These are phyloP conservation scores for Neolamprologus toae DNA, from an alignment of 2,113 vertebrate genomes.

Conservation along the genomic window DNA sequence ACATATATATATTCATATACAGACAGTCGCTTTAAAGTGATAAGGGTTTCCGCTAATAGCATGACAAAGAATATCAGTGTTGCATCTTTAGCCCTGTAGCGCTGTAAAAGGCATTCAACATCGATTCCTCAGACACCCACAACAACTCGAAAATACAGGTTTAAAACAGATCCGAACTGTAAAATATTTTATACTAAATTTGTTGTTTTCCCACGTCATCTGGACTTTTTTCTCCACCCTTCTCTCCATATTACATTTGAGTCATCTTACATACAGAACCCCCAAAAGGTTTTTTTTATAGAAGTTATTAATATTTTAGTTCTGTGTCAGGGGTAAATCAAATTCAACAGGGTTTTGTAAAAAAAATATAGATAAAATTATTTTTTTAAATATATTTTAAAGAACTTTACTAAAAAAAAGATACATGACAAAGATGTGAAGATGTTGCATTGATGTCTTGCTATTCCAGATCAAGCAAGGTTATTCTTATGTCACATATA, in stretches of 20 bases:
- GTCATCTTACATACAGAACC: neutral
- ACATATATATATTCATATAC: neutral
- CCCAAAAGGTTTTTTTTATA: neutral
- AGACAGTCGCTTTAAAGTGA: neutral
- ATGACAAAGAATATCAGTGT: neutral
- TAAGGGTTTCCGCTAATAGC: constrained; percentile 2
- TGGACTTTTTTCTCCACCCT: neutral
- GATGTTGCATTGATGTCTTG: neutral
- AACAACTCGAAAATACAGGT: neutral
- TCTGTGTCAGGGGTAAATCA: neutral
- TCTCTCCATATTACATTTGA: neutral
- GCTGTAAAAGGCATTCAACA: neutral
- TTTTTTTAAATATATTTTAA: neutral
- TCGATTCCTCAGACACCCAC: neutral
- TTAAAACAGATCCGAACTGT: neutral
- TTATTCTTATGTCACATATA: neutral
- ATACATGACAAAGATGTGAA: neutral
- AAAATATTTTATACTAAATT: neutral
- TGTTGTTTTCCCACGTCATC: neutral
- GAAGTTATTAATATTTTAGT: neutral
- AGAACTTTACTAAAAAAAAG: neutral
- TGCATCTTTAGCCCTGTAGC: constrained; percentile 2
- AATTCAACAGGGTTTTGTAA: fast-evolving
- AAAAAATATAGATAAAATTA: neutral
- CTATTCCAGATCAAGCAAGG: neutral